Percentiles rank a stretch among this genome's conserved stretches.
These are phyloP conservation scores for Caenorhabditis sp. DNA, from an alignment of 2,888 invertebrate genomes.

Conservation along the genomic window DNA sequence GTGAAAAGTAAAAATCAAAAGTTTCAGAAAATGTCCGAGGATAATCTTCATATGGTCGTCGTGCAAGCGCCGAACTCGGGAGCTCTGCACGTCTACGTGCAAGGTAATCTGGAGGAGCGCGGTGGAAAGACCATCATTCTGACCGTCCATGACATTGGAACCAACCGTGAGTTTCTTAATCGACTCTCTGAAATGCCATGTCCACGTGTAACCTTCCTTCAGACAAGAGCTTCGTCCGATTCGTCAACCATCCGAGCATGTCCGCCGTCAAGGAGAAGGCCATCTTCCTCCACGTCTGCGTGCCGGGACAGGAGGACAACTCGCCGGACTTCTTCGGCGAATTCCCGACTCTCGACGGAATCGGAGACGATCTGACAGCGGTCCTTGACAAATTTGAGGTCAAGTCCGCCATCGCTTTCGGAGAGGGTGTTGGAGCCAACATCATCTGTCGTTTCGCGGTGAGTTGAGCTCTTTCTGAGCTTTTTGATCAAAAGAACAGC, in stretches of 20 bases:
- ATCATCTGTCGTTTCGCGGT: slow-evolving; percentile 88
- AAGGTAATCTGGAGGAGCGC: slow-evolving; percentile 68
- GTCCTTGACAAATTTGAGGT: slow-evolving; percentile 88
- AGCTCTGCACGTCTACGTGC: slow-evolving; percentile 69
- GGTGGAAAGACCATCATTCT: slow-evolving; percentile 87
- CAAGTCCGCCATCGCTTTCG: slow-evolving; percentile 87
- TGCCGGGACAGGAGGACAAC: slow-evolving; percentile 90
- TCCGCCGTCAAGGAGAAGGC: slow-evolving; percentile 86
- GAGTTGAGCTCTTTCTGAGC: slow-evolving; percentile 60
- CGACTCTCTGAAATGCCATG: not conserved
- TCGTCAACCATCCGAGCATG: slow-evolving; percentile 89
- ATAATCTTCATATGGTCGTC: slow-evolving; percentile 66
- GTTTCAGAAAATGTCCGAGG: slow-evolving; percentile 45
- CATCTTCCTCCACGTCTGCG: slow-evolving; percentile 89
- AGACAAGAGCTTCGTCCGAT: slow-evolving; percentile 89
- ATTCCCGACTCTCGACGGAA: slow-evolving; percentile 88
- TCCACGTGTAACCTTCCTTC: slow-evolving; percentile 75
- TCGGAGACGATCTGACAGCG: slow-evolving; percentile 88
- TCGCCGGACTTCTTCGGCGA: slow-evolving; percentile 81
- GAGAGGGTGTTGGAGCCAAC: slow-evolving; percentile 92
- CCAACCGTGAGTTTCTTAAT: slow-evolving; percentile 81
- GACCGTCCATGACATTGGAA: slow-evolving; percentile 90
- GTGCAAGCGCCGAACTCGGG: slow-evolving; percentile 67
- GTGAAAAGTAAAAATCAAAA: not conserved
- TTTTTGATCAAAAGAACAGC: not conserved